Percentiles rank a stretch among this genome's conserved stretches.
Conservation (phyloP, 2,113 vertebrate genomes). For the Sterrhoptilus dennistouni region DNA sequence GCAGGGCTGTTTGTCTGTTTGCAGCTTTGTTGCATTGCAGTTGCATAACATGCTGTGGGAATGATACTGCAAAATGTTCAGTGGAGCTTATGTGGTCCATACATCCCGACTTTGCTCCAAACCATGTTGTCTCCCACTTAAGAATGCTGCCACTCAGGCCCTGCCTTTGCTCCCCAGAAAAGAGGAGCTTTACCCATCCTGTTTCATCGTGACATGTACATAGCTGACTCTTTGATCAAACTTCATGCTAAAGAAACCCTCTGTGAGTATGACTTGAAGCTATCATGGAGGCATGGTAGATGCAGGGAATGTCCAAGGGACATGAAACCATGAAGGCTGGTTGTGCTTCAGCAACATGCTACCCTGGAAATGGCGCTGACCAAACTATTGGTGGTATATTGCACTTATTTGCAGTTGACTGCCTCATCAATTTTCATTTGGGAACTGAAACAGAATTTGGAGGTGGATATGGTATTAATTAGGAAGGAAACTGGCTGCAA, state of each 20-base stretch:
- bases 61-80: neutral
- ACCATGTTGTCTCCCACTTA: neutral
- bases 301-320: constrained; percentile 8
- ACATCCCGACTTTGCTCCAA: neutral
- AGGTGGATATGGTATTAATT: constrained; percentile 74
- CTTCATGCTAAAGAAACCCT: neutral
- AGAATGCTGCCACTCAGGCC: neutral
- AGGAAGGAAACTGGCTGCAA: constrained; percentile 63
- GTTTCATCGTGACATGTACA: neutral
- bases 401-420: constrained; percentile 51
- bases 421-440: constrained; percentile 71
- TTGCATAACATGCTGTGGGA: neutral
- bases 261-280: neutral
- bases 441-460: constrained; percentile 62
- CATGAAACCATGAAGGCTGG: neutral
- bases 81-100: neutral
- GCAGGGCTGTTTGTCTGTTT: neutral
- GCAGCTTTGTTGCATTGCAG: neutral
- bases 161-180: neutral
- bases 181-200: neutral
- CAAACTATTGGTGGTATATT: constrained; percentile 25
- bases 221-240: neutral
- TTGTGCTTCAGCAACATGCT: neutral
- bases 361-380: neutral
- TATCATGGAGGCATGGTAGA: neutral